Conservation (phyloP, 2,888 invertebrate genomes). For the Zeuzera pyrina region DNA sequence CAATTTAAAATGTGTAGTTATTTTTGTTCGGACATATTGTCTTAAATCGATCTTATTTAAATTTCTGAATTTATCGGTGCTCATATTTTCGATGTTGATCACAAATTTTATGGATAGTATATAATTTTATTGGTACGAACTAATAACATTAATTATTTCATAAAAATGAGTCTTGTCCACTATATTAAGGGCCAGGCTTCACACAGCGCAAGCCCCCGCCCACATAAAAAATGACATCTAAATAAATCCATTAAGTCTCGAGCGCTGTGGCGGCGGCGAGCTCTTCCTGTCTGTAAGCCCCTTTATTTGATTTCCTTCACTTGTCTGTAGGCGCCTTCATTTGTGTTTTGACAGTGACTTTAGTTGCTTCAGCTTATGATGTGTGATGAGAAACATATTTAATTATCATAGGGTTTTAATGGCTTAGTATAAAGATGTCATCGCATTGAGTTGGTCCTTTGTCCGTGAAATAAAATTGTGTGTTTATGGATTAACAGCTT, state of each 20-base stretch:
- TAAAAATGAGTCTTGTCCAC: conserved; percentile 33
- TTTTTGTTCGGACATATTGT: no score
- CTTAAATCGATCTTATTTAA: no score
- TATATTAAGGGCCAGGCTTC: conserved; percentile 42
- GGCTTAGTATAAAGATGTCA: conserved; percentile 5
- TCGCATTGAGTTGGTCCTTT: conserved; percentile 6
- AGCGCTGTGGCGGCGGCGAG: conserved; percentile 30
- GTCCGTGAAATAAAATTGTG: conserved; percentile 2
- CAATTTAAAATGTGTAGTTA: no score
- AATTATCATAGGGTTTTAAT: conserved; percentile 32
- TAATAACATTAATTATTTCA: neutral
- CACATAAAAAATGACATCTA: conserved; percentile 74
- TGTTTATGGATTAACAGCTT: conserved; percentile 5
- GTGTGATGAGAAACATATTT: conserved; percentile 59
- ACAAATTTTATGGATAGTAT: no score
- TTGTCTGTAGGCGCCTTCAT: conserved; percentile 57
- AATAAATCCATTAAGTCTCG: conserved; percentile 67
- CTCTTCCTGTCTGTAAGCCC: conserved; percentile 62
- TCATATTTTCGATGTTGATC: no score
- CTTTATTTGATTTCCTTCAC: conserved; percentile 48
- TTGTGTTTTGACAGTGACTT: conserved; percentile 57
- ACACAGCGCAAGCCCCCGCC: conserved; percentile 59
- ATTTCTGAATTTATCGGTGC: no score
- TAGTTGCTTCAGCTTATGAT: conserved; percentile 31
- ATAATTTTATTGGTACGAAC: no score